phyloP scores from a whole-genome alignment of 2,797 vertebrate species.

The Takifugu rubripes region DNA sequence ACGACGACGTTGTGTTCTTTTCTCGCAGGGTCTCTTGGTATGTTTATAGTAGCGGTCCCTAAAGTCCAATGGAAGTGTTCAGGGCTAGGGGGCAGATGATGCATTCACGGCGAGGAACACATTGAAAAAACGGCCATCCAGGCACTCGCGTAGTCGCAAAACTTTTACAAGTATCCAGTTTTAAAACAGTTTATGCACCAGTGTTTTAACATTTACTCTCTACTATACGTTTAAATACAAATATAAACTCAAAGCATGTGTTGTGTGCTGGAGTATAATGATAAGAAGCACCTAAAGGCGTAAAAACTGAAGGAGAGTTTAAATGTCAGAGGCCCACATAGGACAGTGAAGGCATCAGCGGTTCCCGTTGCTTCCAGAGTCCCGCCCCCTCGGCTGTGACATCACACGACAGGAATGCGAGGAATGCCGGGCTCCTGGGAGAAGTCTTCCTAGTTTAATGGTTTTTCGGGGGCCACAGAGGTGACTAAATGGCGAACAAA shows the following conservation, averaged over 20 bases:
- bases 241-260: too few relatives aligned
- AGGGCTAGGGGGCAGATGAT: conserved; percentile 19
- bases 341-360: conserved; percentile 46
- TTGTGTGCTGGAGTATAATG: too few relatives aligned
- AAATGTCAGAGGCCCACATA: background rate
- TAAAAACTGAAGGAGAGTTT: rapidly evolving
- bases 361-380: conserved; percentile 45
- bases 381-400: conserved; percentile 67
- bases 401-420: conserved; percentile 72
- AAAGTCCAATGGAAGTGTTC: conserved; percentile 55
- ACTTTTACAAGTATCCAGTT: too few relatives aligned
- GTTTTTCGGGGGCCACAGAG: conserved; percentile 68
- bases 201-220: too few relatives aligned
- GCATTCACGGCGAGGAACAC: conserved; percentile 33
- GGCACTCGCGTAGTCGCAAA: background rate
- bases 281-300: background rate
- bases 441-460: conserved; percentile 70
- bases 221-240: too few relatives aligned
- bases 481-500: conserved; percentile 70
- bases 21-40: conserved; percentile 33
- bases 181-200: too few relatives aligned
- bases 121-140: rapidly evolving
- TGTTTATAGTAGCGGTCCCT: conserved; percentile 60
- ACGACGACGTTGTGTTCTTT: conserved; percentile 23
- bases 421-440: conserved; percentile 74